A percentile compares a stretch with the other conserved stretches of the same genome.
Conservation (phyloP, 2,797 vertebrate genomes). For the Cyclopterus lumpus region DNA sequence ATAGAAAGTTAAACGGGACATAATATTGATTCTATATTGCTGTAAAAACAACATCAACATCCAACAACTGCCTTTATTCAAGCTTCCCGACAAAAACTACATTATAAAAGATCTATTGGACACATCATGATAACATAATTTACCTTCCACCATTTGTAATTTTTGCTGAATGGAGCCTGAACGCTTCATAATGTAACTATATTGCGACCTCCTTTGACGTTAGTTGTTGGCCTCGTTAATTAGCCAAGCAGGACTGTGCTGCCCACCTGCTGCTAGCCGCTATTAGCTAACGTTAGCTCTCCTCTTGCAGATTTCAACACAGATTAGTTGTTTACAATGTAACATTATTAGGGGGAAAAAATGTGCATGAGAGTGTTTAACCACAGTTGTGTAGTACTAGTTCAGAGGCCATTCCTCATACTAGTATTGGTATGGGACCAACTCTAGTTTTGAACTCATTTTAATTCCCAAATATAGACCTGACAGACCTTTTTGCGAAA, state of each 20-base stretch:
- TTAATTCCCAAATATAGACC: not conserved
- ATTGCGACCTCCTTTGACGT: too few species aligned
- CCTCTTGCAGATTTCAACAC: too few species aligned
- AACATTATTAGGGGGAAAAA: too few species aligned
- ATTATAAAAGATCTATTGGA: not conserved
- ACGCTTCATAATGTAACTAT: too few species aligned
- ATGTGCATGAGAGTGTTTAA: too few species aligned
- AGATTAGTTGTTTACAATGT: too few species aligned
- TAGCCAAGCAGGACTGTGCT: not conserved
- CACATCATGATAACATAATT: not conserved
- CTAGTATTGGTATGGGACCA: not conserved
- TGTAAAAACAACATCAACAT: too few species aligned
- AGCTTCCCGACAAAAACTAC: not conserved
- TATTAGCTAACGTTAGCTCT: not conserved
- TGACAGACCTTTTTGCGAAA: not conserved
- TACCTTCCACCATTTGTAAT: not conserved
- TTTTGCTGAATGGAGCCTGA: too few species aligned
- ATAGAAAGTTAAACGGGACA: too few species aligned
- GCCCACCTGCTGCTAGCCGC: too few species aligned
- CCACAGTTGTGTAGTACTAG: not conserved
- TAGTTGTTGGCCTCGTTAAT: not conserved
- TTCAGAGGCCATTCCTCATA: not conserved
- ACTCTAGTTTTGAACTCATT: not conserved
- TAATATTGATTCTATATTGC: too few species aligned
- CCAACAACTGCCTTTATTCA: too few species aligned